Conservation (phyloP, 2,113 vertebrate genomes). For the Empidonax traillii region DNA sequence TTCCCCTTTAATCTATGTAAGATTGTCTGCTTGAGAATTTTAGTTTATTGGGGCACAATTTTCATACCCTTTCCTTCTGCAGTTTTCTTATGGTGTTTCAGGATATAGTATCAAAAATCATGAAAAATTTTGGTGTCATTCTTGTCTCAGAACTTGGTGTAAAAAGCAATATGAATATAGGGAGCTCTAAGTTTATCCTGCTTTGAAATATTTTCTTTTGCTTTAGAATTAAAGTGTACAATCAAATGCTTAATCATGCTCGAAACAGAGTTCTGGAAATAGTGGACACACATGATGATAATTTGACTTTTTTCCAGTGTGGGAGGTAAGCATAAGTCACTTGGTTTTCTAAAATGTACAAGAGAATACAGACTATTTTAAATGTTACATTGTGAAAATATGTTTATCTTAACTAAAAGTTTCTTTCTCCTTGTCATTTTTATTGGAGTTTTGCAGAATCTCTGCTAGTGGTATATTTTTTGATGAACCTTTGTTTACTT, state of each 20-base stretch:
- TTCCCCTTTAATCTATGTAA: neutral
- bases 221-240: neutral
- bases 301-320: neutral
- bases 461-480: neutral
- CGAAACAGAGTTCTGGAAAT: neutral
- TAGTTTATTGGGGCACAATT: neutral
- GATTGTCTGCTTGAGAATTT: neutral
- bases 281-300: neutral
- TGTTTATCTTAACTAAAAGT: neutral
- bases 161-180: neutral
- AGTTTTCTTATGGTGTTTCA: neutral
- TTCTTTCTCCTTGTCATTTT: neutral
- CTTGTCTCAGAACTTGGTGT: neutral
- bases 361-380: neutral
- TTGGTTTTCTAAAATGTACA: neutral
- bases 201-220: neutral
- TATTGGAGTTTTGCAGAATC: neutral
- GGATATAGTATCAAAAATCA: neutral
- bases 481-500: constrained; percentile 36
- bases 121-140: neutral
- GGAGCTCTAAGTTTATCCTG: neutral
- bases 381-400: neutral
- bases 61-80: neutral
- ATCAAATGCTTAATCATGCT: neutral
- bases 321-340: neutral